Evolutionary conservation across 2,797 vertebrate species (phyloP).

Genomic region (Gambusia yucatana): DNA sequence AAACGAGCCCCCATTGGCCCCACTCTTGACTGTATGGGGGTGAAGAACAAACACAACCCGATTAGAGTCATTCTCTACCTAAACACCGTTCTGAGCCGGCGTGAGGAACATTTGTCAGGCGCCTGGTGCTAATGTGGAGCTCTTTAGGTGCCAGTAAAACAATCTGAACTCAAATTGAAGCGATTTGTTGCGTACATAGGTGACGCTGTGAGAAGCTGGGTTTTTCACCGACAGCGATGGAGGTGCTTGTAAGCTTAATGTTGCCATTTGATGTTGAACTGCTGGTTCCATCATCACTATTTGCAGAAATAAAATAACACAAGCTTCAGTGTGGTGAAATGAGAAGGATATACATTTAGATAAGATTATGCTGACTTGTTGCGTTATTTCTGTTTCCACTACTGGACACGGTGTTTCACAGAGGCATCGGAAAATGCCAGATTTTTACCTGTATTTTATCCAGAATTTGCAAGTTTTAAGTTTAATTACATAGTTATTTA

Average conservation of each 20-base stretch:
- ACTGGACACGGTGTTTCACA: not conserved
- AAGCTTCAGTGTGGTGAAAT: not conserved
- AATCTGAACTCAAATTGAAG: conserved; percentile 36
- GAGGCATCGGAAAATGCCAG: not conserved
- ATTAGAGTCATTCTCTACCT: conserved; percentile 34
- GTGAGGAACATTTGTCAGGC: conserved; percentile 53
- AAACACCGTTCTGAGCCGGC: conserved; percentile 38
- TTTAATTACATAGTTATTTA: not conserved
- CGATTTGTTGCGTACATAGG: conserved; percentile 30
- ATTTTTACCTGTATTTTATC: not conserved
- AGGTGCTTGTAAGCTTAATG: not conserved
- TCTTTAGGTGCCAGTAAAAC: conserved; percentile 48
- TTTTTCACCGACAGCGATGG: conserved; percentile 5
- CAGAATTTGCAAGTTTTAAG: not conserved
- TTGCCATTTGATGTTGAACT: conserved; percentile 23
- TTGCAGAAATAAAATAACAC: not conserved
- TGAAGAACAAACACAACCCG: conserved; percentile 59
- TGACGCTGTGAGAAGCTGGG: conserved; percentile 14
- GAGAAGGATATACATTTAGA: not conserved
- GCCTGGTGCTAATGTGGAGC: conserved; percentile 49
- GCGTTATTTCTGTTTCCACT: not conserved
- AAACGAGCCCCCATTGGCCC: conserved; percentile 47
- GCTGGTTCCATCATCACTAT: conserved; percentile 31
- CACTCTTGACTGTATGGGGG: conserved; percentile 59
- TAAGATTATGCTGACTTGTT: not conserved